Evolutionary conservation across 1,140 invertebrate genomes (phyloP), one percentile per base, ranked within the genome.

Genomic region (Magallana gigas): DNA sequence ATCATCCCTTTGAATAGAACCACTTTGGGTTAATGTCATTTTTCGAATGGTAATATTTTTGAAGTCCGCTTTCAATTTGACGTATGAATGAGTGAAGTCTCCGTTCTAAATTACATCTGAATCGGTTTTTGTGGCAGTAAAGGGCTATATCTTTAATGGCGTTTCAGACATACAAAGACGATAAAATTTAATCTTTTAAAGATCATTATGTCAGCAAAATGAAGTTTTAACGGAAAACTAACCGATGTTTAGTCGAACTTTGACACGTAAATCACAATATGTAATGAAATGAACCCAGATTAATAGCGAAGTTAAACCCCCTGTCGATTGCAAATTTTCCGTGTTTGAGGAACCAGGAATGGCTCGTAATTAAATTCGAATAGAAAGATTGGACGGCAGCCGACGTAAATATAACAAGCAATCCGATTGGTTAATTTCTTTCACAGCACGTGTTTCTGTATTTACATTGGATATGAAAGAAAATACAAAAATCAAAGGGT

Each of bases 401-500:
- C 68, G 68, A 71, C 68, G 11, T 71, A 71, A 23, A 71, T 71
- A 71, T 18, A 71, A 71, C 68, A 71, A 71, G 36, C 29, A 71
- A 71, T 71, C 68, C 29, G 68, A 71, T 71, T 71, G 68, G 68
- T 11, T 71, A 71, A 71, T 71, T 71, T 71, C 23, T 18, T 29
- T 71, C 68, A 23, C 68, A 71, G 68, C 68, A 71, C 68, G 68
- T 71, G 68, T 36, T 18, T 71, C 18, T 71, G 9, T 71, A 71
- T 71, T 71, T 71, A 71, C 68, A 71, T 71, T 29, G 36, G 68
- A 71, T 71, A 71, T 71, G 68, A 71, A 71, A 36, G 68, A 71
- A 71, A 71, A 71, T 71, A 71, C 68, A 71, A 71, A 71, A 71
- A 71, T 71, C 68, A 71, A 71, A 62, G 68, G 68, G 18, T 71